Evolutionary conservation across 2,113 vertebrate species (phyloP).

Genomic region (Lepidothrix coronata): DNA sequence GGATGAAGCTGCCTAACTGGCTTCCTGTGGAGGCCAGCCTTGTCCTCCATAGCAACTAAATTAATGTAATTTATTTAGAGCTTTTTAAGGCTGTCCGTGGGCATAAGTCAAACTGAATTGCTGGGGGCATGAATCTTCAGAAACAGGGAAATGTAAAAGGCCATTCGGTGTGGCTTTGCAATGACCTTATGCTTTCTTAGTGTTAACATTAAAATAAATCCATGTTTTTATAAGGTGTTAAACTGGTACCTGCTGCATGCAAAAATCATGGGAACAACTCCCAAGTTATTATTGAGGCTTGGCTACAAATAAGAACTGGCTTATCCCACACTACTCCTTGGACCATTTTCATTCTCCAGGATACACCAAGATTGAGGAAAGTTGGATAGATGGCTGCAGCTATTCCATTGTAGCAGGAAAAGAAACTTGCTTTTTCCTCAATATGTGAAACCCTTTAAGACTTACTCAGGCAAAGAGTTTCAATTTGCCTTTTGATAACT

Average conservation of each 20-base stretch:
- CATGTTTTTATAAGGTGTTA: background rate
- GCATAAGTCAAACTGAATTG: constrained; percentile 9
- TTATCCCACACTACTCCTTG: background rate
- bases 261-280: background rate
- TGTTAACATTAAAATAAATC: background rate
- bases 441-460: background rate
- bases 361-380: background rate
- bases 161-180: background rate
- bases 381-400: background rate
- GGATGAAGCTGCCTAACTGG: background rate
- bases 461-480: background rate
- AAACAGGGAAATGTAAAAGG: background rate
- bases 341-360: background rate
- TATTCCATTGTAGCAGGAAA: background rate
- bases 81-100: background rate
- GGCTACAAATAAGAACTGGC: background rate
- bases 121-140: background rate
- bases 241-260: background rate
- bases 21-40: constrained; percentile 1
- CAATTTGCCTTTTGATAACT: background rate
- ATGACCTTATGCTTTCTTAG: background rate
- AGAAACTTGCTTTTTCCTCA: background rate
- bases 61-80: constrained; percentile 13
- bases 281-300: background rate
- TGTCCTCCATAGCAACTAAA: background rate